These are phyloP conservation scores for Coleophora flavipennella DNA, from an alignment of 2,888 invertebrate genomes.

Conservation along the genomic window DNA sequence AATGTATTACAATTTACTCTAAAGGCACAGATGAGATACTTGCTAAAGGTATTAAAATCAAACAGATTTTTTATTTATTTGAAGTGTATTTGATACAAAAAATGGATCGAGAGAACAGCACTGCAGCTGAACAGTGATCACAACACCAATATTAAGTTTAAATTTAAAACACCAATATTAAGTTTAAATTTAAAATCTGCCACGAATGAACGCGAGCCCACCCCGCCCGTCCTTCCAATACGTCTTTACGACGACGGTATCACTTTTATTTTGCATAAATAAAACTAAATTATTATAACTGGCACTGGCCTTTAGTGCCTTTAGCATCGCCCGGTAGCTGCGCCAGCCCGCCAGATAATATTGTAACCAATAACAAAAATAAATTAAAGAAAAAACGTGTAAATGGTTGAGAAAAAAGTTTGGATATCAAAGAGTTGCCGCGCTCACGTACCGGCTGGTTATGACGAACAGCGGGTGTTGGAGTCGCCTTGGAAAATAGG, in stretches of 20 bases:
- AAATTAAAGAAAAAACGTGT: slow-evolving; percentile 51
- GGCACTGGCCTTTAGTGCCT: slow-evolving; percentile 59
- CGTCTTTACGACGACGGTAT: slow-evolving; percentile 51
- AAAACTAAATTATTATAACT: slow-evolving; percentile 68
- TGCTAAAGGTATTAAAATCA: no score
- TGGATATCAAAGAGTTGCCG: slow-evolving; percentile 59
- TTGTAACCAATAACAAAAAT: slow-evolving; percentile 66
- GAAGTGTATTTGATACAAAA: no score
- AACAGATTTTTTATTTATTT: no score
- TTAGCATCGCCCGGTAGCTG: slow-evolving; percentile 66
- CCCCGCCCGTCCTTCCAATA: slow-evolving; percentile 47
- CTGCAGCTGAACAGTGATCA: neutral
- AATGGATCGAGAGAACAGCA: no score
- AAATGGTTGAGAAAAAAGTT: slow-evolving; percentile 52
- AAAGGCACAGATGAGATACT: no score
- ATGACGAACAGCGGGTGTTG: slow-evolving; percentile 61
- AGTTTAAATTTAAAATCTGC: no score
- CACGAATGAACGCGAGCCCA: slow-evolving; percentile 20
- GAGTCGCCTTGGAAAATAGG: slow-evolving; percentile 45
- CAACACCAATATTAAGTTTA: slow-evolving; percentile 8
- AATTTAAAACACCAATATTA: slow-evolving; percentile 16
- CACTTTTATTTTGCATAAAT: slow-evolving; percentile 70
- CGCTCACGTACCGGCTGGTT: slow-evolving; percentile 65
- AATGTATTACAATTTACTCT: no score
- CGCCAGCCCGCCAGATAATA: slow-evolving; percentile 63